Conservation (phyloP, 2,797 vertebrate species). For the Margarornis squamiger region DNA sequence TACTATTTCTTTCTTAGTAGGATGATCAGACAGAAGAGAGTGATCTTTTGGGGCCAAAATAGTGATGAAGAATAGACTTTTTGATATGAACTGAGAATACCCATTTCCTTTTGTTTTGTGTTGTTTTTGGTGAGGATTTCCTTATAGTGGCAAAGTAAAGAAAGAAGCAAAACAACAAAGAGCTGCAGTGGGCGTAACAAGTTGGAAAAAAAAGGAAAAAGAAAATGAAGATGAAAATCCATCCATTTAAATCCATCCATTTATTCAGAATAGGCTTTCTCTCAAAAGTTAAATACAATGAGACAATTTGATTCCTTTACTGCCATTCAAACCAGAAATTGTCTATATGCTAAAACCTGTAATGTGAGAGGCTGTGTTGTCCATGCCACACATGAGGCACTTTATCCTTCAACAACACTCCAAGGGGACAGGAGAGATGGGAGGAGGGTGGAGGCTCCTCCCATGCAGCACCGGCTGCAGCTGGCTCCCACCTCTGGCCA, state of each 20-base stretch:
- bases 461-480: fast-evolving
- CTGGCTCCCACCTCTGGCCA: neutral
- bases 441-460: fast-evolving
- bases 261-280: neutral
- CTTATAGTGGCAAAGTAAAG: neutral
- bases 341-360: neutral
- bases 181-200: neutral
- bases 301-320: fast-evolving
- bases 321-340: neutral
- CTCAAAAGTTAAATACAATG: neutral
- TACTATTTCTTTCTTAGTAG: neutral
- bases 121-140: neutral
- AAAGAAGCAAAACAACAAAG: neutral
- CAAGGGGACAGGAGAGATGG: fast-evolving
- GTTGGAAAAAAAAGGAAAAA: neutral
- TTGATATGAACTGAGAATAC: neutral
- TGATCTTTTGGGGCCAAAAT: neutral
- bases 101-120: neutral
- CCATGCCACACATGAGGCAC: fast-evolving
- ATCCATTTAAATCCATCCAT: neutral
- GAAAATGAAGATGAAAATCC: neutral
- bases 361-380: fast-evolving
- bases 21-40: neutral
- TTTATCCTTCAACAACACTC: neutral
- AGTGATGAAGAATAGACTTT: neutral